A percentile compares a stretch with the other conserved stretches of the same genome.
Evolutionary conservation across 2,113 vertebrate species (phyloP).

Genomic region (Danionella cerebrum): DNA sequence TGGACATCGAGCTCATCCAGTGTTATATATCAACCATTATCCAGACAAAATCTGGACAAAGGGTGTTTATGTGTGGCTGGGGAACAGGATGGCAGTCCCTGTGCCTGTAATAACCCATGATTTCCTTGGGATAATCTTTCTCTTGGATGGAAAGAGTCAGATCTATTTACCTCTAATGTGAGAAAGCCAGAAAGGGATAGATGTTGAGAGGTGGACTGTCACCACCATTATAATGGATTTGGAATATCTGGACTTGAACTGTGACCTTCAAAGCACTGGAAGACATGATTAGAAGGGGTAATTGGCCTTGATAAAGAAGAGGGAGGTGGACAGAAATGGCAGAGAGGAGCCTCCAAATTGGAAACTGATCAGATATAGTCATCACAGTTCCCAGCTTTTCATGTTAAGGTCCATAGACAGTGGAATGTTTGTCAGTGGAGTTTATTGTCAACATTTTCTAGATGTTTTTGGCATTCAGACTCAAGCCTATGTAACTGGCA

Average conservation of each 20-base stretch:
- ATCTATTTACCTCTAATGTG: slow-evolving; percentile 71
- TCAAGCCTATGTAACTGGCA: no score
- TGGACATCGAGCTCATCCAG: slow-evolving; percentile 17
- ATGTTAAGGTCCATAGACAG: background rate
- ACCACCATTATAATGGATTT: slow-evolving; percentile 68
- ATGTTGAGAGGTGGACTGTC: slow-evolving; percentile 63
- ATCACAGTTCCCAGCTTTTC: background rate
- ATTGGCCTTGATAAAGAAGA: slow-evolving; percentile 58
- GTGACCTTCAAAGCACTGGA: slow-evolving; percentile 73
- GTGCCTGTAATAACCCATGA: slow-evolving; percentile 65
- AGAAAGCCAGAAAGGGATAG: slow-evolving; percentile 67
- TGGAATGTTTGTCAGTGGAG: no score
- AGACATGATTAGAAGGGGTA: slow-evolving; percentile 47
- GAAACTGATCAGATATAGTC: slow-evolving; percentile 45
- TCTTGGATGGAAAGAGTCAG: slow-evolving; percentile 67
- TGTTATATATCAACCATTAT: slow-evolving; percentile 39
- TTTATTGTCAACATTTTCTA: no score
- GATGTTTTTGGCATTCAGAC: no score
- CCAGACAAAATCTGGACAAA: slow-evolving; percentile 41
- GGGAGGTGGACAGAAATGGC: slow-evolving; percentile 28
- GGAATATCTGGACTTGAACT: slow-evolving; percentile 69
- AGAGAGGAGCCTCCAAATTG: slow-evolving; percentile 22
- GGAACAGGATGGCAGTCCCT: slow-evolving; percentile 48
- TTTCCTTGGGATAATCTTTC: slow-evolving; percentile 66
- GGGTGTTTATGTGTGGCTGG: slow-evolving; percentile 27